Percentiles rank a stretch among this genome's conserved stretches.
phyloP scores from a whole-genome alignment of 2,113 vertebrate genomes.

The Alces alces region DNA sequence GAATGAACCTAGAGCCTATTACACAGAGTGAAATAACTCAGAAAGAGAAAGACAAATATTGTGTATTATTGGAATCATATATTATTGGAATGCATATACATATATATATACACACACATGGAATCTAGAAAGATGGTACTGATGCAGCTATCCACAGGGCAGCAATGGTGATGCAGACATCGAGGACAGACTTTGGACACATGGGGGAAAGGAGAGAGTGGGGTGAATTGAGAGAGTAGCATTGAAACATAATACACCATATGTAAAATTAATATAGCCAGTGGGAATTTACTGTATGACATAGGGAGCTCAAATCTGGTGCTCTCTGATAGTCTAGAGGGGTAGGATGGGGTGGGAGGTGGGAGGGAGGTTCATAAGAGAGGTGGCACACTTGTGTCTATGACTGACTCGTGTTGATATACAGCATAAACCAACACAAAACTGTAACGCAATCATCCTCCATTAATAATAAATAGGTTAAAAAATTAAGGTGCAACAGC shows the following conservation, averaged over 20 bases:
- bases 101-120: not conserved
- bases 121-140: not conserved
- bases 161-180: not conserved
- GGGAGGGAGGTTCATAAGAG: not conserved
- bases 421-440: not conserved
- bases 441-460: not conserved
- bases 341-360: not conserved
- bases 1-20: not conserved
- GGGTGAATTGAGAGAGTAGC: not conserved
- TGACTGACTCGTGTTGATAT: not conserved
- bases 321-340: not conserved
- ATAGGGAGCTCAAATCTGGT: not conserved
- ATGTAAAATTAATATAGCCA: not conserved
- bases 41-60: not conserved
- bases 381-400: not conserved
- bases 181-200: not conserved
- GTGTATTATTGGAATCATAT: not conserved
- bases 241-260: not conserved
- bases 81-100: not conserved
- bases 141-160: not conserved
- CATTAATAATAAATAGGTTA: not conserved
- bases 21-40: not conserved
- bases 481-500: slow-evolving; percentile 62
- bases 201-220: not conserved
- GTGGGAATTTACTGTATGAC: not conserved